Evolutionary conservation across 30 jellyfish, hydroid and myxozoan species (phyloP).

Genomic region (Catostylus mosaicus): DNA sequence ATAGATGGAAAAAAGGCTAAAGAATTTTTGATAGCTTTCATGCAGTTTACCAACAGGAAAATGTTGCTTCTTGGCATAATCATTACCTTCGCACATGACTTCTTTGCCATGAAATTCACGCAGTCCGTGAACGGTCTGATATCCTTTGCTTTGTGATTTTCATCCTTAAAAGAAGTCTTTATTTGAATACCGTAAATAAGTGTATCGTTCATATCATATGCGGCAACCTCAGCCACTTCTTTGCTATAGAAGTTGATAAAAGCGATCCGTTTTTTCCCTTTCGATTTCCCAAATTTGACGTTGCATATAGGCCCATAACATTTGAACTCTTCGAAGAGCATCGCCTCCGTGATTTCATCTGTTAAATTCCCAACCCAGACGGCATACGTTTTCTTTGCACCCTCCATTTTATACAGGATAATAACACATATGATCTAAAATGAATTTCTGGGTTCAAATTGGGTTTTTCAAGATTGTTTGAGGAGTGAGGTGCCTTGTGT

Average conservation of each 20-base stretch:
- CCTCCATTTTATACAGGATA: not conserved
- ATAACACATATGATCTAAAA: too few species aligned
- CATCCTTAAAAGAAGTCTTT: conserved; percentile 1
- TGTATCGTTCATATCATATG: conserved; percentile 52
- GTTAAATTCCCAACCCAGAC: conserved; percentile 73
- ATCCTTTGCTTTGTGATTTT: not conserved
- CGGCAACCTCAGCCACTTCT: conserved; percentile 80
- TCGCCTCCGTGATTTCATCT: conserved; percentile 47
- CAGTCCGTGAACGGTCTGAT: conserved; percentile 50
- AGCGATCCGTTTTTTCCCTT: conserved; percentile 42
- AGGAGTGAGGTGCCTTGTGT: too few species aligned
- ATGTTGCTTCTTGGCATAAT: not conserved
- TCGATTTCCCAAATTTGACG: conserved; percentile 23
- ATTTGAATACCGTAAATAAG: not conserved
- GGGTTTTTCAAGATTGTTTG: not conserved
- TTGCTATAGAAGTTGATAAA: conserved; percentile 49
- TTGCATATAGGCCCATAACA: conserved; percentile 56
- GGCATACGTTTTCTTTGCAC: conserved; percentile 33
- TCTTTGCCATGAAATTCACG: conserved; percentile 8
- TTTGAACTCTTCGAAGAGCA: conserved; percentile 30
- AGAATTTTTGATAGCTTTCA: too few species aligned
- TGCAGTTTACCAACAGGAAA: too few species aligned
- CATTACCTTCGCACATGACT: conserved; percentile 6
- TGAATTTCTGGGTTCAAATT: not conserved
- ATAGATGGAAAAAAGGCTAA: too few species aligned